These are phyloP conservation scores for Pterostichus niger DNA, from an alignment of 2,888 invertebrate species.

Conservation along the genomic window DNA sequence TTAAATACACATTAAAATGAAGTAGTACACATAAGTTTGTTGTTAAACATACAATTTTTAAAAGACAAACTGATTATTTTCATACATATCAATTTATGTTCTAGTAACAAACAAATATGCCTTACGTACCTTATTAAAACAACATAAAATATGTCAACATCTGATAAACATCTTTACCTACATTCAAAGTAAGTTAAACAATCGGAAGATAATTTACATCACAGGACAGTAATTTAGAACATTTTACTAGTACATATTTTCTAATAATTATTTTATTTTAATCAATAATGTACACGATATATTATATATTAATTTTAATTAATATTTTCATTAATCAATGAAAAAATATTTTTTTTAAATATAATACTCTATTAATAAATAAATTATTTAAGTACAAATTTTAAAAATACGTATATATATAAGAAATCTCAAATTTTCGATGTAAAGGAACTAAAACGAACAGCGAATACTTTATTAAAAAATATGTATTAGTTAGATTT, in stretches of 20 bases:
- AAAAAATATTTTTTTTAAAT: neutral
- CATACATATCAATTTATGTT: slow-evolving; percentile 32
- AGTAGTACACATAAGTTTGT: slow-evolving; percentile 12
- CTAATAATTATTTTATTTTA: slow-evolving; percentile 43
- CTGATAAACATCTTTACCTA: slow-evolving; percentile 56
- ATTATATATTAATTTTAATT: slow-evolving; percentile 1
- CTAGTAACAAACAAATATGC: slow-evolving; percentile 62
- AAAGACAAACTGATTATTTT: neutral
- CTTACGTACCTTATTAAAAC: slow-evolving; percentile 38
- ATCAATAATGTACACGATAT: too few relatives aligned
- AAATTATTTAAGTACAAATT: slow-evolving; percentile 54
- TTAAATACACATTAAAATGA: slow-evolving; percentile 5
- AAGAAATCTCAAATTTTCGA: slow-evolving; percentile 6
- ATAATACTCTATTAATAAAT: neutral
- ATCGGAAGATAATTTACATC: slow-evolving; percentile 63
- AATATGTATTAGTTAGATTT: slow-evolving; percentile 60
- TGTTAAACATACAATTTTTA: neutral
- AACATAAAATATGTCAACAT: slow-evolving; percentile 55
- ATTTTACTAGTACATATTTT: slow-evolving; percentile 63
- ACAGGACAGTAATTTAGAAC: slow-evolving; percentile 65
- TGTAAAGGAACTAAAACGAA: neutral
- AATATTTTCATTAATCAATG: slow-evolving; percentile 20
- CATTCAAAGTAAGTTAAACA: slow-evolving; percentile 50
- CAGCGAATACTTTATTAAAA: slow-evolving; percentile 54
- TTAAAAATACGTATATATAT: neutral